Conservation (phyloP, 2,797 vertebrate species). For the Lycodopsis pacificus region DNA sequence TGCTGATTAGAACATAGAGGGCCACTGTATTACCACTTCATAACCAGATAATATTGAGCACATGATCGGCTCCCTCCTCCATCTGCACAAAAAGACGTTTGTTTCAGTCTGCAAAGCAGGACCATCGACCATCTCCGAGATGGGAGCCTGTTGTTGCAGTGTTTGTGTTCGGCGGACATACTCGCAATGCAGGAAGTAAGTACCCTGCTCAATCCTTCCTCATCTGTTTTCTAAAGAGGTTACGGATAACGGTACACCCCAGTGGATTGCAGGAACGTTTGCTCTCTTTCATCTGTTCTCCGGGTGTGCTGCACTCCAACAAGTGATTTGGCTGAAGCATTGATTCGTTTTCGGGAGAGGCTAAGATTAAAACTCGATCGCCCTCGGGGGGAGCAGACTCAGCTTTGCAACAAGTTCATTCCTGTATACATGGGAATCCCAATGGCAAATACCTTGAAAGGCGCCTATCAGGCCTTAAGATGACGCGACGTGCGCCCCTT, state of each 20-base stretch:
- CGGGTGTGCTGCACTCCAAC: neutral
- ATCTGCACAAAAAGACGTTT: slow-evolving; percentile 73
- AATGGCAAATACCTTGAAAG: neutral
- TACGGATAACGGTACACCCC: slow-evolving; percentile 4
- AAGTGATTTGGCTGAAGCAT: slow-evolving; percentile 3
- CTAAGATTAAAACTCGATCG: slow-evolving; percentile 22
- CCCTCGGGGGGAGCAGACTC: neutral
- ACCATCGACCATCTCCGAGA: slow-evolving; percentile 40
- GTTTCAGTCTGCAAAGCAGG: slow-evolving; percentile 56
- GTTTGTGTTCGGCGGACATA: slow-evolving; percentile 19
- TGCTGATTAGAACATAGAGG: slow-evolving; percentile 68
- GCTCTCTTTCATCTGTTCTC: neutral
- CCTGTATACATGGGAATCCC: no score
- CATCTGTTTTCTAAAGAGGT: slow-evolving; percentile 14
- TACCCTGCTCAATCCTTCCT: slow-evolving; percentile 23
- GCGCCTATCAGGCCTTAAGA: neutral
- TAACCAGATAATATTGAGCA: slow-evolving; percentile 78
- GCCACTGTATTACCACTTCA: slow-evolving; percentile 70
- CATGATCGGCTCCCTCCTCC: slow-evolving; percentile 70
- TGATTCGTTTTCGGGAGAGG: slow-evolving; percentile 18
- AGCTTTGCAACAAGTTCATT: slow-evolving; percentile 30
- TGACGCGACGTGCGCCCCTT: neutral
- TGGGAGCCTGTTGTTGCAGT: slow-evolving; percentile 16
- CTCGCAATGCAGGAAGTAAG: slow-evolving; percentile 25
- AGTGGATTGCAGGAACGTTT: neutral